Percentiles rank a stretch among this genome's conserved stretches.
Conservation (phyloP, 2,888 invertebrate genomes). For the Lymantria dispar region DNA sequence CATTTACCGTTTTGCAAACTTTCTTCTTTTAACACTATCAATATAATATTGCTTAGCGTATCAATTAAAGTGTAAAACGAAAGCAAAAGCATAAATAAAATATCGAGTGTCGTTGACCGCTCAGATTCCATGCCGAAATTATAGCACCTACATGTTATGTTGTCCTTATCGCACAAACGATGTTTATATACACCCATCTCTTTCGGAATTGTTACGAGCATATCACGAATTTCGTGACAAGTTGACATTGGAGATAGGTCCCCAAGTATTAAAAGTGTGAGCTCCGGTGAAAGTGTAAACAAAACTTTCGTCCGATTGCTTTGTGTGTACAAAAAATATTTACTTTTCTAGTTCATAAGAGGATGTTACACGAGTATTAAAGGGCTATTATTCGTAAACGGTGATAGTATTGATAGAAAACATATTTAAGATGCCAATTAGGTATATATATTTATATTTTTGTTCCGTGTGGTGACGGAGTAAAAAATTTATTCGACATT, state of each 20-base stretch:
- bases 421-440: too few species aligned
- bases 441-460: too few species aligned
- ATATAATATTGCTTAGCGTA: conserved; percentile 3
- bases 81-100: conserved; percentile 54
- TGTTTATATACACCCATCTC: conserved; percentile 27
- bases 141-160: conserved; percentile 16
- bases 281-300: conserved; percentile 69
- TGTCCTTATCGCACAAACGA: conserved; percentile 24
- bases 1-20: background rate
- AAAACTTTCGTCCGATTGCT: conserved; percentile 40
- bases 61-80: conserved; percentile 26
- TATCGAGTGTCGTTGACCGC: conserved; percentile 49
- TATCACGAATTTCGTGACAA: conserved; percentile 37
- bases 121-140: conserved; percentile 43
- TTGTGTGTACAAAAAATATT: conserved; percentile 44
- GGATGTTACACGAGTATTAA: background rate
- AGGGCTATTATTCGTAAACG: background rate
- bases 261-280: conserved; percentile 50
- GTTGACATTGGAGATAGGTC: conserved; percentile 44
- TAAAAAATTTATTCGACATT: too few species aligned
- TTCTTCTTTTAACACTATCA: conserved; percentile 3
- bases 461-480: too few species aligned
- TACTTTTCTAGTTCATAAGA: conserved; percentile 23
- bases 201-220: conserved; percentile 28
- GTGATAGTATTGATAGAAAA: too few species aligned